phyloP scores from a whole-genome alignment of 2,797 vertebrate genomes.

The Gobionotothen gibberifrons region DNA sequence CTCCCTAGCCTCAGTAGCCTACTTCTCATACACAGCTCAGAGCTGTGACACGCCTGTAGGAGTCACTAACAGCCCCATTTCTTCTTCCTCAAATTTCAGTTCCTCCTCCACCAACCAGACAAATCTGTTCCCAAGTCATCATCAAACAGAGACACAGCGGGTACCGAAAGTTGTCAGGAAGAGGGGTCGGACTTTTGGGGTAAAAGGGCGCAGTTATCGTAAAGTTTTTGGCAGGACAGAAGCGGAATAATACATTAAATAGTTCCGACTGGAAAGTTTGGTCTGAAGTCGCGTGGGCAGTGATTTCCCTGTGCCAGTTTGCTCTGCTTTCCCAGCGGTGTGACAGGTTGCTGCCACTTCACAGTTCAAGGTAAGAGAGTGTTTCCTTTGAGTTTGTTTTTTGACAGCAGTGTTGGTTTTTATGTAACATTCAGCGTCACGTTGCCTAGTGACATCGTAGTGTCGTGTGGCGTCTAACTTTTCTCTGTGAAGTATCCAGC shows the following conservation, averaged over 20 bases:
- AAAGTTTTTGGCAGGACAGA: conserved; percentile 5
- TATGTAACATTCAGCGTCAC: background rate
- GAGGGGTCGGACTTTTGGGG: background rate
- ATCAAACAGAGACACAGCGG: conserved; percentile 18
- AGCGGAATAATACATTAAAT: background rate
- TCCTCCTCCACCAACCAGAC: conserved; percentile 64
- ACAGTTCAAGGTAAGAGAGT: conserved; percentile 35
- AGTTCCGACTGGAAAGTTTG: conserved; percentile 28
- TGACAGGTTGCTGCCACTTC: conserved; percentile 39
- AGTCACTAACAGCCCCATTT: conserved; percentile 69
- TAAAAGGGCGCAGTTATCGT: background rate
- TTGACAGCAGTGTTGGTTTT: background rate
- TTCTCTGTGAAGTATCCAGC: background rate
- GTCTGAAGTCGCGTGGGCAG: conserved; percentile 37
- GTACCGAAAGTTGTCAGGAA: conserved; percentile 17
- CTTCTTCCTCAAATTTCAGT: conserved; percentile 58
- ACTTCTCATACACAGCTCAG: conserved; percentile 1
- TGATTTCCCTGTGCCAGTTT: conserved; percentile 16
- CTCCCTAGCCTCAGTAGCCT: background rate
- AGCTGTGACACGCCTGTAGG: conserved; percentile 74
- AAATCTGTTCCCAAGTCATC: conserved; percentile 34
- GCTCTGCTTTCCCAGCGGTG: background rate
- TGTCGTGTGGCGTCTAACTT: background rate
- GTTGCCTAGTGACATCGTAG: conserved; percentile 7
- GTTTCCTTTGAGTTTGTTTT: background rate